Conservation (phyloP, 2,113 vertebrate genomes). For the Oreochromis tanganicae region DNA sequence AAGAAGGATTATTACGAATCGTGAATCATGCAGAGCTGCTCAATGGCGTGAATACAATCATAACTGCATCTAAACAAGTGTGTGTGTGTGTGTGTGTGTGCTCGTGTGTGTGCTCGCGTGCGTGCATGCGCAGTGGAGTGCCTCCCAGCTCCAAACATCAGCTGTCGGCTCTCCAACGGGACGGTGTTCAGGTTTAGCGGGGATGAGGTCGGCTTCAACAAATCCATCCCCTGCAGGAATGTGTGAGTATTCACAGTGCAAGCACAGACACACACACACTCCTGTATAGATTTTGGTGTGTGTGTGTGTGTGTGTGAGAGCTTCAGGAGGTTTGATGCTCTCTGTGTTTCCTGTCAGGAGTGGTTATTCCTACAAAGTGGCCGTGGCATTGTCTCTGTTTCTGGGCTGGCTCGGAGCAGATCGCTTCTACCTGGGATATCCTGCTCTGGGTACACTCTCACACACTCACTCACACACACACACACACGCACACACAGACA, state of each 20-base stretch:
- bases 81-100: neutral
- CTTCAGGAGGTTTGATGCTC: neutral
- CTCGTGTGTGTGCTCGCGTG: neutral
- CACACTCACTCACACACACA: neutral
- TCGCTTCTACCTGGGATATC: conserved; percentile 96
- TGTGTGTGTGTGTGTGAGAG: neutral
- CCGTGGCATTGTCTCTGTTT: conserved; percentile 93
- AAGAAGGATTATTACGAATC: neutral
- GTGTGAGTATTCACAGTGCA: conserved; percentile 79
- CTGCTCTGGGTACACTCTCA: conserved; percentile 80
- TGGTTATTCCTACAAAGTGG: conserved; percentile 94
- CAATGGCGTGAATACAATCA: neutral
- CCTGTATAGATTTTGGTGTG: neutral
- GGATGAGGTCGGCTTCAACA: conserved; percentile 85
- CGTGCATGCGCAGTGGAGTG: conserved; percentile 77
- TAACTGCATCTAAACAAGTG: neutral
- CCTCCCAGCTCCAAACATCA: conserved; percentile 89
- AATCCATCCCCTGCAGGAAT: conserved; percentile 84
- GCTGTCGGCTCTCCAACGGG: conserved; percentile 81
- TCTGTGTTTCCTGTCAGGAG: conserved; percentile 73
- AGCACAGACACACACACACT: neutral
- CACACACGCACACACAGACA: neutral
- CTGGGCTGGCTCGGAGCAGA: conserved; percentile 97
- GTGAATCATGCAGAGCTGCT: neutral
- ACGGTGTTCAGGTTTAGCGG: conserved; percentile 84